Evolutionary conservation across 2,113 vertebrate genomes (phyloP).

Genomic region (Sander lucioperca): DNA sequence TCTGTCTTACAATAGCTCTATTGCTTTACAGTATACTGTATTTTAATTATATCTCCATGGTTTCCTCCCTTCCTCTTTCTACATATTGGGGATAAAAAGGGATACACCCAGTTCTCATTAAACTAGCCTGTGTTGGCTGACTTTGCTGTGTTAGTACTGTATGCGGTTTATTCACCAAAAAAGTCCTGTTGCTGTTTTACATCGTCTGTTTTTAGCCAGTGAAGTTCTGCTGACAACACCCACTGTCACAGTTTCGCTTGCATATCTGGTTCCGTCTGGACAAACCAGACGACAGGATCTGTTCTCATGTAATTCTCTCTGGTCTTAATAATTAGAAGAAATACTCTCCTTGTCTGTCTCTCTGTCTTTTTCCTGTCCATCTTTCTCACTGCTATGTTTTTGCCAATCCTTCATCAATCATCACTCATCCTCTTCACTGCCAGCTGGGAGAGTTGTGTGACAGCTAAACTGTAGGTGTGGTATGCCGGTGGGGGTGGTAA

Average conservation of each 20-base stretch:
- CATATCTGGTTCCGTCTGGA: conserved; percentile 5
- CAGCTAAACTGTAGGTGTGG: conserved; percentile 56
- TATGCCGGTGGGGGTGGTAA: conserved; percentile 53
- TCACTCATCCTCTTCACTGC: neutral
- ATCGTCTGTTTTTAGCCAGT: conserved; percentile 22
- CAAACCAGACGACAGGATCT: neutral
- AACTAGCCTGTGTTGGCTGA: conserved; percentile 24
- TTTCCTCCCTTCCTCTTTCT: conserved; percentile 1
- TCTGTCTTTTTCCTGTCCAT: neutral
- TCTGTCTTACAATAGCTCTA: neutral
- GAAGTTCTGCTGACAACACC: conserved; percentile 51
- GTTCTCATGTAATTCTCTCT: neutral
- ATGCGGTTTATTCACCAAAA: conserved; percentile 45
- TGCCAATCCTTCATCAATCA: conserved; percentile 12
- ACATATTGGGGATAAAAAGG: conserved; percentile 31
- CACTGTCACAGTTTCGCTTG: conserved; percentile 41
- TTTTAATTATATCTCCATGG: conserved; percentile 21
- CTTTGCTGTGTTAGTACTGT: conserved; percentile 5
- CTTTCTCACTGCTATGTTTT: conserved; percentile 4
- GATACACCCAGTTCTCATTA: conserved; percentile 62
- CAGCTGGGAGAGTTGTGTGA: conserved; percentile 51
- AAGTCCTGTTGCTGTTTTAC: conserved; percentile 50
- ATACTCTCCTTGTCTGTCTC: neutral
- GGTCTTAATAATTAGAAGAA: neutral
- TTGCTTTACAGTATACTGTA: neutral